Conservation (phyloP, 2,113 vertebrate species). For the Thalassoma bifasciatum region DNA sequence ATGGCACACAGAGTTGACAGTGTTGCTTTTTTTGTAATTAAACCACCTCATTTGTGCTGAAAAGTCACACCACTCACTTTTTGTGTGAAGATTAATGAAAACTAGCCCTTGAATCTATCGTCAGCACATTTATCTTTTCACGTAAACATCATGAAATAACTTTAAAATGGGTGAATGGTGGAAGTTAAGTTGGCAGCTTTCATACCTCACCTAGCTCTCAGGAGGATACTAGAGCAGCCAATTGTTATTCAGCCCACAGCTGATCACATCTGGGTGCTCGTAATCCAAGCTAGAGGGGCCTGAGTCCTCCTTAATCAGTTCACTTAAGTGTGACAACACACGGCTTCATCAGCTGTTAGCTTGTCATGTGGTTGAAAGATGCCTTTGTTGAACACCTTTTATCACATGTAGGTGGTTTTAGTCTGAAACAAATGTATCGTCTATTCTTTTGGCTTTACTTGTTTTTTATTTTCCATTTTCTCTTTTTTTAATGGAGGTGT, state of each 20-base stretch:
- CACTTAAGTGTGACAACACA: conserved; percentile 86
- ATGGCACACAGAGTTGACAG: too few relatives aligned
- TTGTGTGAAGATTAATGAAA: too few relatives aligned
- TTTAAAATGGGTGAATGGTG: conserved; percentile 30
- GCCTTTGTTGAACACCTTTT: conserved; percentile 84
- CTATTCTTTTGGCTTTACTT: conserved; percentile 85
- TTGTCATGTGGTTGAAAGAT: conserved; percentile 85
- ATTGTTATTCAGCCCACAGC: conserved; percentile 82
- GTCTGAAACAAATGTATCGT: conserved; percentile 76
- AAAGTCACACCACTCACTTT: too few relatives aligned
- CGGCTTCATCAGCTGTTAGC: conserved; percentile 84
- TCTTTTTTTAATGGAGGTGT: conserved; percentile 94
- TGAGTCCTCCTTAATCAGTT: conserved; percentile 82
- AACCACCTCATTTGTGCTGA: too few relatives aligned
- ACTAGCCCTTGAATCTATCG: conserved; percentile 25
- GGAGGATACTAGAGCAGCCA: conserved; percentile 74
- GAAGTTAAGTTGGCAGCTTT: conserved; percentile 60
- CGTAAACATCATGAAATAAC: conserved; percentile 45
- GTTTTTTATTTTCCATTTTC: conserved; percentile 88
- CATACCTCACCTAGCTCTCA: conserved; percentile 64
- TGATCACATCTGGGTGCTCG: conserved; percentile 78
- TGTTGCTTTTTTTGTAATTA: too few relatives aligned
- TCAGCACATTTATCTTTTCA: conserved; percentile 35
- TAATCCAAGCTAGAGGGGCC: conserved; percentile 80
- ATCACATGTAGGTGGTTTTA: conserved; percentile 72